phyloP scores from a whole-genome alignment of 2,888 invertebrate species.

The Torymus auratus region DNA sequence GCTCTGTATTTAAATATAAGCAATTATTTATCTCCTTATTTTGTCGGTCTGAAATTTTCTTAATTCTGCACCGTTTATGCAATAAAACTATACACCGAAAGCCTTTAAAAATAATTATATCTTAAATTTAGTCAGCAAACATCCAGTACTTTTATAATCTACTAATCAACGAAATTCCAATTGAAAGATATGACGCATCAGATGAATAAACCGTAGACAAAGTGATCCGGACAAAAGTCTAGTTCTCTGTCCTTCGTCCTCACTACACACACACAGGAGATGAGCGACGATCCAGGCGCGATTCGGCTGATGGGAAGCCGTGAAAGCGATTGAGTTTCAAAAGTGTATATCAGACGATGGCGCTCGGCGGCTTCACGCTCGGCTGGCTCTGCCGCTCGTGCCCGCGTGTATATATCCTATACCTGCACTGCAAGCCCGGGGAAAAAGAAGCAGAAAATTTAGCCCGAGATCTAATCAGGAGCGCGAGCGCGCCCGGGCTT shows the following conservation, averaged over 20 bases:
- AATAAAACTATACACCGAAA: too few species aligned
- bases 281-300: constrained; percentile 7
- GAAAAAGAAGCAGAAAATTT: constrained; percentile 48
- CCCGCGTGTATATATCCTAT: too few species aligned
- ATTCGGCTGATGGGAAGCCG: constrained; percentile 40
- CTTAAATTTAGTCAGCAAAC: too few species aligned
- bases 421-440: not conserved
- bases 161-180: constrained; percentile 1
- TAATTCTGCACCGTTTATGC: too few species aligned
- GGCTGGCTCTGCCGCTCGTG: not conserved
- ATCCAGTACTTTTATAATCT: not conserved
- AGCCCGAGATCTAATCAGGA: constrained; percentile 45
- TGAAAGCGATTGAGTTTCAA: constrained; percentile 56
- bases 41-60: too few species aligned
- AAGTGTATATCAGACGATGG: constrained; percentile 43
- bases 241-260: too few species aligned
- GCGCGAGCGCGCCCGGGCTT: not conserved
- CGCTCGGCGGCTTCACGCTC: not conserved
- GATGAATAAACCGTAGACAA: not conserved
- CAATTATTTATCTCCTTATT: too few species aligned
- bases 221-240: too few species aligned
- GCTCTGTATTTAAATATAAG: too few species aligned
- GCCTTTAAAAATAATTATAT: too few species aligned
- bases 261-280: not conserved
- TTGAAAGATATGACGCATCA: not conserved